Base-by-base conservation (phyloP, 1,140 invertebrate species). In the Trachymyrmex cornetzi region DNA sequence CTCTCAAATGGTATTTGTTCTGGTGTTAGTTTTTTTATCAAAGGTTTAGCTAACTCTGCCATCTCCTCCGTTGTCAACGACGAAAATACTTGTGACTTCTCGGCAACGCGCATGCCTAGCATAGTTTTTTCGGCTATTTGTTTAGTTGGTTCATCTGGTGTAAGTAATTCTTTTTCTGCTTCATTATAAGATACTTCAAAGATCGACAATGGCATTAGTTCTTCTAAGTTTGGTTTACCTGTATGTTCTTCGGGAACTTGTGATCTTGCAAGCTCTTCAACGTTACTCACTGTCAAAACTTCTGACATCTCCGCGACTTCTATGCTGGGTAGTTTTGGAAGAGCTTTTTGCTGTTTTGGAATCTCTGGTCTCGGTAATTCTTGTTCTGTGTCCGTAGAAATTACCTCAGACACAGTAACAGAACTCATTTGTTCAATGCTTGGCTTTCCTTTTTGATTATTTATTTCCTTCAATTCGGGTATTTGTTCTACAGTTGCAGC, bases 1-100 rank as follows among this genome's bases (percentile, higher is more conserved):
- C 90, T 92, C 27, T 94, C 91, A 59, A 93, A 94, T 3, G 93
- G 93, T 87, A 94, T 92, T 86, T 94, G 94, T 77, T 92, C 82
- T 0, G 90, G 89, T 19, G 74, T 22, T 63, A 92, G 89, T 27
- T 90, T 85, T 48, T 92, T 93, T 5, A 77, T 44, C 71, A 92
- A 86, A 9, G 93, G 93, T 27, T 88, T 79, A 6, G 44, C 59
- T n/a, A 64, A 57, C 12, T 85, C 81, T 55, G 57, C 34, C 0
- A 95, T 77, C 3, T 92, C 89, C 34, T 92, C 87, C 14, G 94
- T 92, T 1, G 71, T 84, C 12, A 77, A 88, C 0, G 94, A 92
- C 19, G 93, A 48, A 67, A 95, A 59, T 53, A 94, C 69, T 91
- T 95, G 89, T 0, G 91, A 92, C 66, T 91, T 91, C 87, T 94